Evolutionary conservation across 2,797 vertebrate species (phyloP), one percentile per base, ranked within the genome.

Genomic region (Lithobates pipiens): DNA sequence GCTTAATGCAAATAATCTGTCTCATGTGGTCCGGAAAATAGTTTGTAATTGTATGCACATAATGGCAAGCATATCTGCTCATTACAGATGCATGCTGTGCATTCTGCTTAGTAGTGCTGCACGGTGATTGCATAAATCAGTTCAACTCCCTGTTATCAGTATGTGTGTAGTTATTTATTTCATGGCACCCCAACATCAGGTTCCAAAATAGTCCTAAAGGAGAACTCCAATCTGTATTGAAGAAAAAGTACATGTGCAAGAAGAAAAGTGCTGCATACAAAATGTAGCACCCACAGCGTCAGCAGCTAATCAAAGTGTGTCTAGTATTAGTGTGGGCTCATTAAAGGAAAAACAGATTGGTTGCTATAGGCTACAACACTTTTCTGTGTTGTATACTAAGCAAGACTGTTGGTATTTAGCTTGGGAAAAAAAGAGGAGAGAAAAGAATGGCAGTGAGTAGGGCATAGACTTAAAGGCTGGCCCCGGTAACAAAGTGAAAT

Each of bases 1-100:
- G 27, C n/a, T 34, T 34, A 34, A 39, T 21, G 18, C 70, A 32
- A 21, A 32, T 21, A 72, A 32, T 72, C 34, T 36, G 32, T 90
- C 88, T 90, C 84, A 89, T 86, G 89, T 27, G 91, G 90, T 89
- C 92, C 91, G 93, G 9, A 78, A 63, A 39, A 67, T 68, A 23
- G 39, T n/a, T 42, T 74, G 44, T 42, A 74, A 42, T 42, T 42
- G 46, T 44, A 74, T 74, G 10, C 16, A 32, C 7, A 78, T 67
- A 23, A 10, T 78, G 8, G 44, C 29, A 42, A 32, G 36, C 21
- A n/a, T 25, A 25, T 78, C 67, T 42, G n/a, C 11, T 78, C 25
- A 61, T 34, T 63, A 11, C 36, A 32, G 34, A 77, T 9, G 32
- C 63, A 54, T 42, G 23, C 39, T 57, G 27, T 15, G 57, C 4